Evolutionary conservation across 2,888 invertebrate species (phyloP).

Genomic region (Ditylenchus weischeri): DNA sequence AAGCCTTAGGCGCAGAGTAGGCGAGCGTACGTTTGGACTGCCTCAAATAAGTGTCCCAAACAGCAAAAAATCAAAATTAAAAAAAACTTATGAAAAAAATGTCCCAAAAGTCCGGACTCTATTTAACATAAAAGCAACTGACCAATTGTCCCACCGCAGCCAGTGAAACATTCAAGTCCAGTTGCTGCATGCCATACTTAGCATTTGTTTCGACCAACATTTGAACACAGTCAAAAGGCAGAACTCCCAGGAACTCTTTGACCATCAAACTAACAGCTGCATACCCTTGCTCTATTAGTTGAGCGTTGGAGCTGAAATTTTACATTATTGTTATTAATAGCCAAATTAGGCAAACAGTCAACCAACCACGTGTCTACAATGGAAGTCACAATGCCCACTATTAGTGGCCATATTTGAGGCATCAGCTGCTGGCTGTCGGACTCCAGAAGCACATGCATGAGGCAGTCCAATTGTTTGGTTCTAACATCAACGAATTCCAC

Average conservation of each 20-base stretch:
- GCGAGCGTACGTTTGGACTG: too few relatives aligned
- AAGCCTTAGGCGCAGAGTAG: too few relatives aligned
- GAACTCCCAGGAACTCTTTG: conserved; percentile 85
- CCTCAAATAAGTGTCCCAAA: too few relatives aligned
- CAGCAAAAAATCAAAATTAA: conserved; percentile 5
- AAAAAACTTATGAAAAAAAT: conserved; percentile 9
- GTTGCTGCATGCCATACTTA: conserved; percentile 90
- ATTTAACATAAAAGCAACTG: conserved; percentile 27
- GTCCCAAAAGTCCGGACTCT: background rate
- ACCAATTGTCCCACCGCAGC: conserved; percentile 95
- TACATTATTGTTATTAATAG: background rate
- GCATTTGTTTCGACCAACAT: conserved; percentile 76
- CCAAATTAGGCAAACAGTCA: too few relatives aligned
- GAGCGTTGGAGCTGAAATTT: conserved; percentile 8
- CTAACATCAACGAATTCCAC: conserved; percentile 89
- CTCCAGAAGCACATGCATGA: conserved; percentile 80
- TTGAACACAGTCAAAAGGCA: conserved; percentile 81
- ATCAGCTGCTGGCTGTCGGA: conserved; percentile 77
- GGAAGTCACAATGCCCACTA: conserved; percentile 30
- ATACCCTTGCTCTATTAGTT: conserved; percentile 31
- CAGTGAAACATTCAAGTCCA: conserved; percentile 91
- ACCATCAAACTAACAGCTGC: conserved; percentile 28
- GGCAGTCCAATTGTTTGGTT: conserved; percentile 88
- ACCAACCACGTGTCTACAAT: conserved; percentile 66
- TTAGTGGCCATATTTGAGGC: conserved; percentile 86